Evolutionary conservation across 2,113 vertebrate species (phyloP), one percentile per base, ranked within the genome.

Genomic region (Apodemus sylvaticus): DNA sequence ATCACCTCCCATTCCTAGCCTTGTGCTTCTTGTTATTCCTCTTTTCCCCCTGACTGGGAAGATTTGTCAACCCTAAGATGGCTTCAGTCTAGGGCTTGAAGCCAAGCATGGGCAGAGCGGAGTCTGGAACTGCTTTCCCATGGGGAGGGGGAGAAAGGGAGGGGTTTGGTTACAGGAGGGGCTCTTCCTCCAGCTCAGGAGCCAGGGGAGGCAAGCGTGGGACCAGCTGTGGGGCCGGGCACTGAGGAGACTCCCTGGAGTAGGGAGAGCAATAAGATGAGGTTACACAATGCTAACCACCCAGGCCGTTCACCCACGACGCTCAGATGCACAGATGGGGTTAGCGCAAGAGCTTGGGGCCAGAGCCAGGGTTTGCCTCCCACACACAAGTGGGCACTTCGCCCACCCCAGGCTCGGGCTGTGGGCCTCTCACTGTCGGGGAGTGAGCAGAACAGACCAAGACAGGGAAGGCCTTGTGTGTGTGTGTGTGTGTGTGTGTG

Each of bases 191-290:
- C 68, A 62, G 95, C 90, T 74, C 92, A 94, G 82, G 88, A 97
- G 92, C 90, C 86, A 68, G 88, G 51, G 94, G 93, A 94, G 96
- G 93, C 93, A 74, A 86, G 95, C 73, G 86, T 87, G 62, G 86
- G 91, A 51, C 92, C 97, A 97, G 97, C 97, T 97, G 97, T 83
- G 70, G 78, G 82, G 86, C 64, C 89, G 78, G 96, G 94, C 92
- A 94, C 92, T 55, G 76, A 78, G 90, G 86, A 93, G 66, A 70
- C 73, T 92, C 91, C 73, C 88, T 73, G 31, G 45, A 78, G 26
- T 45, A 88, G 76, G 53, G 55, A 51, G 31, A 86, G 60, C 39
- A 73, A 53, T 2, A 29, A 79, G 88, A 77, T 58, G 96, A 64
- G 90, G 73, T 95, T 92, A 90, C 89, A 93, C 66, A 86, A 89